These are phyloP conservation scores for Trypoxylon attenuatum DNA, from an alignment of 2,888 invertebrate species.

Conservation along the genomic window DNA sequence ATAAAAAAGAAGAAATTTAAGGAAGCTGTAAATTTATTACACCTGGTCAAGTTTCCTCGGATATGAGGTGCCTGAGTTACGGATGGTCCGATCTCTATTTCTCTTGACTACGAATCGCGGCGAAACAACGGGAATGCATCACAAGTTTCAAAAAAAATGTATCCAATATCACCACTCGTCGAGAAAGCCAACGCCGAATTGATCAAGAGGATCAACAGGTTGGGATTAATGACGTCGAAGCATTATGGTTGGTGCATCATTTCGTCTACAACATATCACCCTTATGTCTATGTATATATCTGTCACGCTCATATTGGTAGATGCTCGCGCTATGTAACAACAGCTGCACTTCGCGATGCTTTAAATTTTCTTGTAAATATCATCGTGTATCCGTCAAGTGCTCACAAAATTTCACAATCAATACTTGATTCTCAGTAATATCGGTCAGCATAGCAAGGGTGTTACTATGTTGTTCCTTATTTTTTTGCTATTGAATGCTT, in stretches of 20 bases:
- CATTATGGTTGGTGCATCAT: conserved; percentile 68
- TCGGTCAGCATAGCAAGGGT: no score
- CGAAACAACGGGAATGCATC: conserved; percentile 24
- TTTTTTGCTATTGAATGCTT: no score
- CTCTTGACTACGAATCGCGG: conserved; percentile 49
- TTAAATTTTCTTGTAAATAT: conserved; percentile 1
- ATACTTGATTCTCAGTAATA: neutral
- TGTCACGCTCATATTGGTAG: neutral
- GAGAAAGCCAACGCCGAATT: conserved; percentile 93
- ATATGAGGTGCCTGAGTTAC: conserved; percentile 44
- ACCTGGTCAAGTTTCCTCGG: conserved; percentile 13
- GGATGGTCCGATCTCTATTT: conserved; percentile 21
- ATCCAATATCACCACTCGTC: conserved; percentile 91
- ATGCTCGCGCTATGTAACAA: conserved; percentile 1
- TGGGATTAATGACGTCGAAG: conserved; percentile 82
- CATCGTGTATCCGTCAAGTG: neutral
- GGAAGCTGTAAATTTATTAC: neutral
- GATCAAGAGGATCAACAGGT: conserved; percentile 90
- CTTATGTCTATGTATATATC: no score
- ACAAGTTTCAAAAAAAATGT: conserved; percentile 77
- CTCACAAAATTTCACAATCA: neutral
- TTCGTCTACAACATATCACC: neutral
- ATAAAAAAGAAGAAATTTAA: neutral
- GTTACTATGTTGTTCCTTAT: no score
- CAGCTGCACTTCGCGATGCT: neutral